phyloP scores from a whole-genome alignment of 2,797 vertebrate genomes.

The Alectoris magna region DNA sequence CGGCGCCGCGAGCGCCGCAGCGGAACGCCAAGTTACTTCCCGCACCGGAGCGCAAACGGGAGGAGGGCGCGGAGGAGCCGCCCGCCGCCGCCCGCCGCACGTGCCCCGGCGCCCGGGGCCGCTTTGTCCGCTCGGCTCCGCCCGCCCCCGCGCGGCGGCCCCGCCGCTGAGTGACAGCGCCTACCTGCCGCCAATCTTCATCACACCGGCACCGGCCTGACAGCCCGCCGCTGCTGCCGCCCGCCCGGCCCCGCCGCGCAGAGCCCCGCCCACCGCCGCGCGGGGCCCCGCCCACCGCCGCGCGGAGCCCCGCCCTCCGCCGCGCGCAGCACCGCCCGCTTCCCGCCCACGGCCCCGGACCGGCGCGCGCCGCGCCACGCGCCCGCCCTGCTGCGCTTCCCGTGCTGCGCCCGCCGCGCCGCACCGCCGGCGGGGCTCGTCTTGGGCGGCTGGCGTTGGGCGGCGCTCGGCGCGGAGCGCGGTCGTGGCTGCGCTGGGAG shows the following conservation, averaged over 20 bases:
- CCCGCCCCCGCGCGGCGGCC: background rate
- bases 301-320: too few relatives aligned
- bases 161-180: constrained; percentile 93
- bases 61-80: too few relatives aligned
- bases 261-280: too few relatives aligned
- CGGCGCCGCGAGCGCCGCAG: background rate
- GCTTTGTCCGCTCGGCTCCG: background rate
- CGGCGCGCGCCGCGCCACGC: too few relatives aligned
- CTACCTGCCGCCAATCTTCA: constrained; percentile 99
- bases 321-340: too few relatives aligned
- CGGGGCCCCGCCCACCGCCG: too few relatives aligned
- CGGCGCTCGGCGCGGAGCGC: too few relatives aligned
- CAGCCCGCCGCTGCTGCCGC: constrained; percentile 89
- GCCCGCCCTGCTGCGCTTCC: background rate
- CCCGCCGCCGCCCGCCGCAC: background rate
- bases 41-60: background rate
- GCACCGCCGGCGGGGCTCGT: too few relatives aligned
- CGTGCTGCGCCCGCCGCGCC: background rate
- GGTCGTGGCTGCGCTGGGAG: too few relatives aligned
- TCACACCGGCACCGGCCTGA: constrained; percentile 99
- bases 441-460: too few relatives aligned
- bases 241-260: too few relatives aligned
- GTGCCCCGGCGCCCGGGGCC: background rate
- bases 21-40: background rate
- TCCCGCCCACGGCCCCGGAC: too few relatives aligned